A percentile compares a stretch with the other conserved stretches of the same genome.
Evolutionary conservation across 2,797 vertebrate species (phyloP).

Genomic region (Podargus strigoides): DNA sequence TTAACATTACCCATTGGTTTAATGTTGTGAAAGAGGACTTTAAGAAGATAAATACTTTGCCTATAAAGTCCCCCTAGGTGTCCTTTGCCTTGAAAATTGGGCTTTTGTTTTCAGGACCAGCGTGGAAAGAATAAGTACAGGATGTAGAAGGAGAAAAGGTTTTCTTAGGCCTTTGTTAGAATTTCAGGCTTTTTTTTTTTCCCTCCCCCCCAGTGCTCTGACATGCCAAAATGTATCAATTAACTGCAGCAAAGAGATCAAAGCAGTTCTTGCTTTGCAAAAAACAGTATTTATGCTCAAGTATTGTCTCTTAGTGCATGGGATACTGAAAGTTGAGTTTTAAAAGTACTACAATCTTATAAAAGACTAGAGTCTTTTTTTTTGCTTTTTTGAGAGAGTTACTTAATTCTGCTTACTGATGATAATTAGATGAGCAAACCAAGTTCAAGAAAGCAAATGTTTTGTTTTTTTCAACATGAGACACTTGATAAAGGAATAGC

Average conservation of each 20-base stretch:
- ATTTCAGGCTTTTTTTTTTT: neutral
- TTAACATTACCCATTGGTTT: neutral
- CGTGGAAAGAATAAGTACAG: neutral
- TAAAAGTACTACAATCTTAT: neutral
- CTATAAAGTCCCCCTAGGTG: neutral
- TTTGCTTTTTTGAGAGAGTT: neutral
- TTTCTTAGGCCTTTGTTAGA: neutral
- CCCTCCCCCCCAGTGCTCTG: neutral
- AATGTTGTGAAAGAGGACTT: constrained; percentile 2
- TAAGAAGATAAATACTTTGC: neutral
- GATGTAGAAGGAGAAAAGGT: neutral
- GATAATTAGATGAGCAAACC: neutral
- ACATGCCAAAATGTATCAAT: neutral
- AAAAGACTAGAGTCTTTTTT: too few relatives aligned
- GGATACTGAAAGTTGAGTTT: neutral
- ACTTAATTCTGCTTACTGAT: neutral
- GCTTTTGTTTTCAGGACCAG: constrained; percentile 13
- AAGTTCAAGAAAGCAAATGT: neutral
- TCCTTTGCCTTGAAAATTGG: neutral
- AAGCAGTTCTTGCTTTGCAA: neutral
- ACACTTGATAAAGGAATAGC: neutral
- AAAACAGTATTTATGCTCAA: neutral
- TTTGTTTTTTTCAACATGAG: neutral
- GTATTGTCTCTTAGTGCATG: neutral
- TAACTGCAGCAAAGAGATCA: constrained; percentile 3